Evolutionary conservation across 2,888 invertebrate species (phyloP), one percentile per base, ranked within the genome.

Genomic region (Hirudinaria manillensis): DNA sequence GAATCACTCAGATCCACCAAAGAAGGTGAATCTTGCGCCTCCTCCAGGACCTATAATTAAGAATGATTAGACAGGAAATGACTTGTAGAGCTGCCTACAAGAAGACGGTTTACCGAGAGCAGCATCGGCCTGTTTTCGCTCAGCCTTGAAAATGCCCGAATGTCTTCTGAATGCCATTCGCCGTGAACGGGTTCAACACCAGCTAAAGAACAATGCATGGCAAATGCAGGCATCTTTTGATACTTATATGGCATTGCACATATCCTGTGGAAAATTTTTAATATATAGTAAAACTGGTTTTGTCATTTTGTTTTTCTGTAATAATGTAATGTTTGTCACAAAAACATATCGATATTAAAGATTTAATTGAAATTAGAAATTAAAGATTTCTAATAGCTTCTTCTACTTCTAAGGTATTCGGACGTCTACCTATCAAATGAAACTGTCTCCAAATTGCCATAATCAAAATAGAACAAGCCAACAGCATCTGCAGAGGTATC

Each of bases 401-500:
- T 36, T 36, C 36, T 36, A 16, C 16, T 10, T 1, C 16, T 45
- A 61, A 61, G 13, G 13, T 61, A 16, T 61, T 27, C 61, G 34
- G 34, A 68, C 34, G 29, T 34, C 36, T 16, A 68, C 68, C 36
- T 68, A 29, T 68, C 68, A 34, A n/a, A 34, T 29, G 32, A n/a
- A 34, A 68, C 68, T 16, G 68, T 34, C 32, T 68, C 68, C n/a
- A 34, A 1, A 34, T 68, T 68, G 29, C 68, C 68, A 36, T 68
- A 68, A 24, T 68, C 68, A 16, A 68, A 34, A 36, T 34, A 68
- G 10, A 32, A 36, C 27, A 68, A 36, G 32, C 13, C 36, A 10
- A 34, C 68, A 34, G 29, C 32, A 34, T 68, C 68, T 7, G n/a
- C 34, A 4, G 10, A 7, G 32, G 36, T 7, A 13, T 68, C 36